phyloP scores from a whole-genome alignment of 1,140 invertebrate species.

The Drosophila eugracilis region DNA sequence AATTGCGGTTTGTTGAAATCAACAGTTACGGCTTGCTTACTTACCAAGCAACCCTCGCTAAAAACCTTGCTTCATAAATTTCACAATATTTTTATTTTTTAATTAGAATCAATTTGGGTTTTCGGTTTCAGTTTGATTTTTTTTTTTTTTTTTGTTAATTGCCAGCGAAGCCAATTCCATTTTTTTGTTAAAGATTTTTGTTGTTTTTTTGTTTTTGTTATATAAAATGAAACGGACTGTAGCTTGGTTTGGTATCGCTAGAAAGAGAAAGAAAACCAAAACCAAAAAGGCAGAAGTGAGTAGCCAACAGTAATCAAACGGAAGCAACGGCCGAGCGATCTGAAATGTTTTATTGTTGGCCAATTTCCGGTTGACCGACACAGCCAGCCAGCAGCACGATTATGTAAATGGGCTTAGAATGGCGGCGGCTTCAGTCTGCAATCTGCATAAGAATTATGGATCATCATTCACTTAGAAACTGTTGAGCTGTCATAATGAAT shows the following conservation, averaged over 20 bases:
- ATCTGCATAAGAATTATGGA: constrained; percentile 44
- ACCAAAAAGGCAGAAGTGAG: constrained; percentile 13
- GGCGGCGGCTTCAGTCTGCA: constrained; percentile 28
- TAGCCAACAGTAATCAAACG: constrained; percentile 69
- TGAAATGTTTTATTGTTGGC: constrained; percentile 41
- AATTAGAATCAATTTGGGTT: constrained; percentile 57
- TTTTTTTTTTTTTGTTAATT: constrained; percentile 45
- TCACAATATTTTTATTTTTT: constrained; percentile 54
- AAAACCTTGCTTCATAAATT: constrained; percentile 37
- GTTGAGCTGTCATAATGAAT: constrained; percentile 31
- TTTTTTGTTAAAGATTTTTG: constrained; percentile 53
- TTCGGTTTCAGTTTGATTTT: constrained; percentile 20
- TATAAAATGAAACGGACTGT: constrained; percentile 29
- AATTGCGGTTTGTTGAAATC: not conserved
- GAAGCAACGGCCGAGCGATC: constrained; percentile 45
- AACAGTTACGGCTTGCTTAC: constrained; percentile 9
- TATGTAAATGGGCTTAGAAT: constrained; percentile 52
- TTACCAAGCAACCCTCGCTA: constrained; percentile 16
- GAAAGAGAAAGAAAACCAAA: constrained; percentile 19
- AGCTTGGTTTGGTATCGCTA: constrained; percentile 1
- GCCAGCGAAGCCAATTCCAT: constrained; percentile 22
- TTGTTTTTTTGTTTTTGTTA: constrained; percentile 1
- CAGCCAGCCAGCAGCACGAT: no score
- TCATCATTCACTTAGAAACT: constrained; percentile 35
- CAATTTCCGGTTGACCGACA: constrained; percentile 71